A percentile compares a stretch with the other conserved stretches of the same genome.
phyloP scores from a whole-genome alignment of 2,888 invertebrate genomes.

The Teinopalpus imperialis region DNA sequence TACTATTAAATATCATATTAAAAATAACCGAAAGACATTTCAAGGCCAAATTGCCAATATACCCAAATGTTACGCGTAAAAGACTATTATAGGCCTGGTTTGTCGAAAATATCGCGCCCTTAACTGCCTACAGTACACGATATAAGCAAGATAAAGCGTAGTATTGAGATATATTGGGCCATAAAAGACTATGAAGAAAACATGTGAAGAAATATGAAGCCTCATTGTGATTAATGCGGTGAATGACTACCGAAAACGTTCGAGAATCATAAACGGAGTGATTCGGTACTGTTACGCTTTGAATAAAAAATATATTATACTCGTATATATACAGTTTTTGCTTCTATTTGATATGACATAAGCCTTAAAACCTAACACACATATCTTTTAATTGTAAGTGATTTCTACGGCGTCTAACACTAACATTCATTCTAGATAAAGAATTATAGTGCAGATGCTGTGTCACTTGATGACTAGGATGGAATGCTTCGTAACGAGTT shows the following conservation, averaged over 20 bases:
- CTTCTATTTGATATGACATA: too few relatives aligned
- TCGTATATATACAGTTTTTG: too few relatives aligned
- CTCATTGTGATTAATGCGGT: conserved; percentile 8
- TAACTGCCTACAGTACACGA: conserved; percentile 15
- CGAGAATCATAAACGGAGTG: background rate
- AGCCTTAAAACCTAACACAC: too few relatives aligned
- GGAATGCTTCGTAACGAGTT: too few relatives aligned
- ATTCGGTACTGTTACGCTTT: background rate
- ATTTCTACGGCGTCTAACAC: too few relatives aligned
- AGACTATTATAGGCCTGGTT: conserved; percentile 6
- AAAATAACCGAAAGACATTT: too few relatives aligned
- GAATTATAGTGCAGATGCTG: too few relatives aligned
- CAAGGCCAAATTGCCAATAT: conserved; percentile 12
- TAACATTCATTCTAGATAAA: too few relatives aligned
- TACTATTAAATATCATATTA: too few relatives aligned
- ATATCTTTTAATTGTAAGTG: too few relatives aligned
- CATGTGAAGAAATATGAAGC: conserved; percentile 19
- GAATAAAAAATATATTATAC: too few relatives aligned
- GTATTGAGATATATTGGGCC: conserved; percentile 22
- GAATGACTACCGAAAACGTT: background rate
- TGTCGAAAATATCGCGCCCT: conserved; percentile 10
- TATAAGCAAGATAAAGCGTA: conserved; percentile 19
- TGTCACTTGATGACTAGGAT: too few relatives aligned
- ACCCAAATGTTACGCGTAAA: conserved; percentile 5
- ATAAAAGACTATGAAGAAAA: conserved; percentile 19